These are phyloP conservation scores for Callyntrura sp. DNA, from an alignment of 2,888 invertebrate genomes.

Conservation along the genomic window DNA sequence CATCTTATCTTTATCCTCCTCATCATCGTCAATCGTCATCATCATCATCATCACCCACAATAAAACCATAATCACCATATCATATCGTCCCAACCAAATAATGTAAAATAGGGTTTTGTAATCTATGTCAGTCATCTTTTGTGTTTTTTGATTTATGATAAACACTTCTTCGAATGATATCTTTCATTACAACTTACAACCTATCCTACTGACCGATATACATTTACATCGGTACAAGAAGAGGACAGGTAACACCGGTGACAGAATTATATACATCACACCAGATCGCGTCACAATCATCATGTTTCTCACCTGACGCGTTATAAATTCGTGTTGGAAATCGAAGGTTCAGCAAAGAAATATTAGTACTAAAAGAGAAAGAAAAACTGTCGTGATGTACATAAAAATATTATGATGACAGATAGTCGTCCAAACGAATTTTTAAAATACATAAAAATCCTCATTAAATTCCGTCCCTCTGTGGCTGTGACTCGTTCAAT, in stretches of 20 bases:
- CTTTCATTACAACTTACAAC: conserved; percentile 4
- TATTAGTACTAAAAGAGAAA: not conserved
- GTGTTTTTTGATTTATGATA: conserved; percentile 65
- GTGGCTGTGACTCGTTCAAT: not conserved
- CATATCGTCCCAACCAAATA: conserved; percentile 48
- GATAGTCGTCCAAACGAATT: not conserved
- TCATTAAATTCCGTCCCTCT: not conserved
- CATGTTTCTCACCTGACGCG: not conserved
- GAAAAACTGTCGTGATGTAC: not conserved
- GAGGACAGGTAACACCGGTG: not conserved
- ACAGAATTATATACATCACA: conserved; percentile 5
- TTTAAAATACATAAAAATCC: conserved; percentile 18
- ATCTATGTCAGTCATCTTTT: conserved; percentile 64
- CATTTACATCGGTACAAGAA: not conserved
- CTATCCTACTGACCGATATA: conserved; percentile 43
- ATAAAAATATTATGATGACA: not conserved
- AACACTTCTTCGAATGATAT: conserved; percentile 53
- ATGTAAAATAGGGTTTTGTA: conserved; percentile 37
- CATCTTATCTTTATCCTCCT: conserved; percentile 44
- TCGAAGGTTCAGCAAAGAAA: not conserved
- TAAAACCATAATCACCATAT: conserved; percentile 53
- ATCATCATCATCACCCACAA: conserved; percentile 51
- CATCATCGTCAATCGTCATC: not conserved
- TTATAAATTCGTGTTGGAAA: not conserved
- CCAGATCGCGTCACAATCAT: not conserved